Evolutionary conservation across 1,140 invertebrate genomes (phyloP), one percentile per base, ranked within the genome.

Genomic region (Zaprionus ornatus): DNA sequence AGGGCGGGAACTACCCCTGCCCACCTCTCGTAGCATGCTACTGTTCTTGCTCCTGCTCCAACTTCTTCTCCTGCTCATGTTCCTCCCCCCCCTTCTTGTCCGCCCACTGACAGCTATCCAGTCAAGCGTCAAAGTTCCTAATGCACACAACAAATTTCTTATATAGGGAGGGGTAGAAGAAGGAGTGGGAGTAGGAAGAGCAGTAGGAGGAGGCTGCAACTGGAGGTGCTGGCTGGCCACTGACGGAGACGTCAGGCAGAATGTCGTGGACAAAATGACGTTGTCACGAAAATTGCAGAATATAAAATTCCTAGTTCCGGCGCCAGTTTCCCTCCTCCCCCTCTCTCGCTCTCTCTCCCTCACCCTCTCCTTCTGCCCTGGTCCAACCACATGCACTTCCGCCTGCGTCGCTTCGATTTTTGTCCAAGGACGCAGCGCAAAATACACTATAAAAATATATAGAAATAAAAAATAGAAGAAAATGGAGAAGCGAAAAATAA

Each of bases 81-180:
- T 32, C 9, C 29, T 2, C 2, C 29, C 10, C 42, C 37, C 32
- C 55, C 40, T 3, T 17, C 15, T 29, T 37, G 65, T 40, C 64
- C 48, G 59, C 78, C 84, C 85, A 88, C 80, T 87, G 85, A 88
- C 85, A 90, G 78, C 81, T 79, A 90, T 79, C 85, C 85, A 90
- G 85, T 90, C 68, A 90, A 90, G 85, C 87, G 87, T 90, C 87
- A 90, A 90, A 91, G 87, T 87, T 90, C 87, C 86, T 87, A 91
- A 91, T 90, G 90, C 84, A 91, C 90, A 91, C 91, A 91, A 91
- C 90, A 91, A 91, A 91, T 91, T 91, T 91, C 90, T 85, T 90
- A 82, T 64, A 90, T 69, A 73, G n/a, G 81, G 62, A 63, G 48
- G 17, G 3, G 27, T 13, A 63, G 17, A 35, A 57, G 45, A 35